Conservation (phyloP, 2,797 vertebrate genomes). For the Phrynocephalus guinanensis region DNA sequence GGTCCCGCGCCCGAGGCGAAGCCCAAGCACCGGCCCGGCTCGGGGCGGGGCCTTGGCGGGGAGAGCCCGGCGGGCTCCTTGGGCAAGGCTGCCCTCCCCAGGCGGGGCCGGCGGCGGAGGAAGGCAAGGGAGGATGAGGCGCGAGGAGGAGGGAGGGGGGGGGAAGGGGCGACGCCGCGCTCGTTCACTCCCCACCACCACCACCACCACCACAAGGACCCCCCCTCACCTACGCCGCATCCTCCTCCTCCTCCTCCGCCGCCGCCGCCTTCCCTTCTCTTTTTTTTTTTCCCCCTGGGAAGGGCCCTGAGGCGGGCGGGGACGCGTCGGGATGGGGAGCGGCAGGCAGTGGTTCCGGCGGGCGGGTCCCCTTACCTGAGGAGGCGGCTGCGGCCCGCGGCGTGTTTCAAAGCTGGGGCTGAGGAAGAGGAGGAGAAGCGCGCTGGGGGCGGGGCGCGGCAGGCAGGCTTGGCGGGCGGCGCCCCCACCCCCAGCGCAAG, state of each 20-base stretch:
- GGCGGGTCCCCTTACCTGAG: conserved; percentile 64
- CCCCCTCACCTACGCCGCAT: background rate
- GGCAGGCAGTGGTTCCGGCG: conserved; percentile 24
- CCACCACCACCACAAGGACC: background rate
- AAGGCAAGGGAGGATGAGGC: background rate
- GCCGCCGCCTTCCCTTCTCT: background rate
- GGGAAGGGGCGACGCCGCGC: background rate
- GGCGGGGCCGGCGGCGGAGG: background rate
- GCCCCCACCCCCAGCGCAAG: conserved; percentile 66
- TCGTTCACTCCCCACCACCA: background rate
- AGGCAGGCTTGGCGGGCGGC: conserved; percentile 22
- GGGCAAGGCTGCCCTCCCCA: conserved; percentile 10
- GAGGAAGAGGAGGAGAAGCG: conserved; percentile 21
- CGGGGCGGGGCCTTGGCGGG: conserved; percentile 20
- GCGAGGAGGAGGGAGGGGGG: too few relatives aligned
- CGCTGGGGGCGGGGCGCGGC: conserved; percentile 41
- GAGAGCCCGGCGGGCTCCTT: conserved; percentile 23
- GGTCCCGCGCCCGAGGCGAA: conserved; percentile 34
- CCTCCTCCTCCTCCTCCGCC: too few relatives aligned
- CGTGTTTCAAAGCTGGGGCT: conserved; percentile 48
- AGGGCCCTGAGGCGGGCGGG: background rate
- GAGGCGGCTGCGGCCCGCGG: conserved; percentile 55
- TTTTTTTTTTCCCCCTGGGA: background rate
- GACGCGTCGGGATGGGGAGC: conserved; percentile 45
- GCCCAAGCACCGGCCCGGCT: background rate